Evolutionary conservation across 2,888 invertebrate genomes (phyloP).

Genomic region (Calameuta idolon): DNA sequence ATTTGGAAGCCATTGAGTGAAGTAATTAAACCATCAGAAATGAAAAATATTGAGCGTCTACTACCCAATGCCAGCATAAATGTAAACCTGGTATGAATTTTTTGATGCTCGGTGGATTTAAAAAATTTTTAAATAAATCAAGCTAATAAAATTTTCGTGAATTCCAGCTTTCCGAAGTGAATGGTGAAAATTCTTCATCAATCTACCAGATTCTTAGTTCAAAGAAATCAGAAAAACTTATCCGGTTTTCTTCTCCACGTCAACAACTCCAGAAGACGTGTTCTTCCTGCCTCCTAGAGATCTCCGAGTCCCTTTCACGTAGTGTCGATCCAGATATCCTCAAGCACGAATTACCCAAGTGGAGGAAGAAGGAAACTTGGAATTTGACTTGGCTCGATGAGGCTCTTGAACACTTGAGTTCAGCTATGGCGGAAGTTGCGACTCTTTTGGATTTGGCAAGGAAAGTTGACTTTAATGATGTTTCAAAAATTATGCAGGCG

Average conservation of each 20-base stretch:
- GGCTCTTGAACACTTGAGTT: slow-evolving; percentile 65
- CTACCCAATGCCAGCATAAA: slow-evolving; percentile 55
- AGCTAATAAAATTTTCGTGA: background rate
- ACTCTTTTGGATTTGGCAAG: slow-evolving; percentile 68
- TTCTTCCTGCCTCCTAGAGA: slow-evolving; percentile 44
- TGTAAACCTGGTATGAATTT: slow-evolving; percentile 47
- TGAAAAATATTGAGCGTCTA: slow-evolving; percentile 34
- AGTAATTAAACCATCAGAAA: slow-evolving; percentile 40
- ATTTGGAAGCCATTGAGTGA: slow-evolving; percentile 54
- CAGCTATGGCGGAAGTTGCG: slow-evolving; percentile 64
- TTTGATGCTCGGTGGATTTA: background rate
- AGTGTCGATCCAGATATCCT: slow-evolving; percentile 50
- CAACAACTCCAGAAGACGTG: slow-evolving; percentile 44
- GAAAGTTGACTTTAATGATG: slow-evolving; percentile 65
- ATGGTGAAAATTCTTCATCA: slow-evolving; percentile 39
- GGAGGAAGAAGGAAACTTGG: slow-evolving; percentile 69
- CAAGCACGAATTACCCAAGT: slow-evolving; percentile 43
- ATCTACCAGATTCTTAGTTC: slow-evolving; percentile 47
- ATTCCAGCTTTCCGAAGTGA: background rate
- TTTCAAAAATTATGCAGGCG: slow-evolving; percentile 54
- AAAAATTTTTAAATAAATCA: background rate
- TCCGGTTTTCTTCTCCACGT: slow-evolving; percentile 32
- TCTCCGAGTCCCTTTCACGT: slow-evolving; percentile 43
- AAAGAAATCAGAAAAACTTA: slow-evolving; percentile 45
- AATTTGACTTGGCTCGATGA: slow-evolving; percentile 68